These are phyloP conservation scores for Rhodeus uyekii DNA, from an alignment of 2,797 vertebrate genomes.

Conservation along the genomic window DNA sequence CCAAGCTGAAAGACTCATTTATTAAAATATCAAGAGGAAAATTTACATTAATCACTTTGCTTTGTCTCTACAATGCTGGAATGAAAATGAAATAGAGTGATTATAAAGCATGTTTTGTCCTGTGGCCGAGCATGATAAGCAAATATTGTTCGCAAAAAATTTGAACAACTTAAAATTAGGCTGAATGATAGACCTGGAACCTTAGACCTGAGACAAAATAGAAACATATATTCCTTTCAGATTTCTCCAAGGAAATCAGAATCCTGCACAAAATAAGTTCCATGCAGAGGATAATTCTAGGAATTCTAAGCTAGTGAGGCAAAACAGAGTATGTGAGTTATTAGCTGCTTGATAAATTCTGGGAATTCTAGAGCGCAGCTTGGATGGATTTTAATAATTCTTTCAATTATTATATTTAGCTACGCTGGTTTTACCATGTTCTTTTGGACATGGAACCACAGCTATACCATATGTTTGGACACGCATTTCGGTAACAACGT, in stretches of 20 bases:
- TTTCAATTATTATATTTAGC: not conserved
- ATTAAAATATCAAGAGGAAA: conserved; percentile 35
- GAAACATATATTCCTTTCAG: conserved; percentile 1
- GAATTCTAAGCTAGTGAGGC: conserved; percentile 1
- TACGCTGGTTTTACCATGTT: not conserved
- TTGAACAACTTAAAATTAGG: not conserved
- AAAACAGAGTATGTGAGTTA: not conserved
- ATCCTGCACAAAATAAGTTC: not conserved
- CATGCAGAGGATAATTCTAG: conserved; percentile 28
- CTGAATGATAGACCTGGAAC: conserved; percentile 7
- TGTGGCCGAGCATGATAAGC: conserved; percentile 5
- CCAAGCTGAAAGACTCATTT: conserved; percentile 27
- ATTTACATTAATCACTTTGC: conserved; percentile 19
- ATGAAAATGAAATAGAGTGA: conserved; percentile 7
- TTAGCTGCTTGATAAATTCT: conserved; percentile 17
- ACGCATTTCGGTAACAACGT: not conserved
- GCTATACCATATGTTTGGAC: not conserved
- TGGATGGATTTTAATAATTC: conserved; percentile 5
- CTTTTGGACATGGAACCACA: not conserved
- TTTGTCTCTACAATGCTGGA: conserved; percentile 27
- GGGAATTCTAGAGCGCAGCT: not conserved
- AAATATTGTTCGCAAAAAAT: not conserved
- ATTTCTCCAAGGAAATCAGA: conserved; percentile 29
- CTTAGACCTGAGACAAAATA: not conserved
- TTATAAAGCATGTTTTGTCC: conserved; percentile 12